phyloP scores from a whole-genome alignment of 2,888 invertebrate species.

The Baronia brevicornis region DNA sequence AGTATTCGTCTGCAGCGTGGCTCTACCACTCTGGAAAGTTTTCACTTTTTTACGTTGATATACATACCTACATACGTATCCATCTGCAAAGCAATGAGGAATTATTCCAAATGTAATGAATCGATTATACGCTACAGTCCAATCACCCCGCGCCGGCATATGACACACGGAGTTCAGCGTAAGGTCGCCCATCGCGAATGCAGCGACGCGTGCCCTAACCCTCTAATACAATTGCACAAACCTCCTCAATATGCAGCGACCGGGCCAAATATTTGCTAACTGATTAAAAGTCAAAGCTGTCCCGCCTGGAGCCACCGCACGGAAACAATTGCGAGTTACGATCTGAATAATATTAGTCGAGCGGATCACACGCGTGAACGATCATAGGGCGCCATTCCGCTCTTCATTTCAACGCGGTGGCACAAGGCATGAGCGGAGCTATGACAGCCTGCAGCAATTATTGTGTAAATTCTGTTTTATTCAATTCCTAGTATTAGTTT shows the following conservation, averaged over 20 bases:
- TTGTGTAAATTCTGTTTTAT: no score
- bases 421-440: slow-evolving; percentile 38
- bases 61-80: no score
- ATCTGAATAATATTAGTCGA: slow-evolving; percentile 67
- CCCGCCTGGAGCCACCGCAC: no score
- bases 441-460: slow-evolving; percentile 20
- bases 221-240: slow-evolving; percentile 68
- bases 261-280: slow-evolving; percentile 60
- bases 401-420: slow-evolving; percentile 52
- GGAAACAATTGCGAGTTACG: no score
- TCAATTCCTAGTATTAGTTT: no score
- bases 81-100: no score
- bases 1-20: no score
- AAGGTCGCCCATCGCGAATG: slow-evolving; percentile 33
- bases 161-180: slow-evolving; percentile 50
- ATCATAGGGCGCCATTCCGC: slow-evolving; percentile 44
- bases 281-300: slow-evolving; percentile 72
- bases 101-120: no score
- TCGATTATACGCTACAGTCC: no score
- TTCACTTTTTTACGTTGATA: no score
- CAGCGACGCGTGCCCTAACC: slow-evolving; percentile 42
- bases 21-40: no score
- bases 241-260: slow-evolving; percentile 62
- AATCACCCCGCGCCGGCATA: slow-evolving; percentile 30
- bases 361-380: slow-evolving; percentile 53